Evolutionary conservation across 2,888 invertebrate species (phyloP).

Genomic region (Orchestes rusci): DNA sequence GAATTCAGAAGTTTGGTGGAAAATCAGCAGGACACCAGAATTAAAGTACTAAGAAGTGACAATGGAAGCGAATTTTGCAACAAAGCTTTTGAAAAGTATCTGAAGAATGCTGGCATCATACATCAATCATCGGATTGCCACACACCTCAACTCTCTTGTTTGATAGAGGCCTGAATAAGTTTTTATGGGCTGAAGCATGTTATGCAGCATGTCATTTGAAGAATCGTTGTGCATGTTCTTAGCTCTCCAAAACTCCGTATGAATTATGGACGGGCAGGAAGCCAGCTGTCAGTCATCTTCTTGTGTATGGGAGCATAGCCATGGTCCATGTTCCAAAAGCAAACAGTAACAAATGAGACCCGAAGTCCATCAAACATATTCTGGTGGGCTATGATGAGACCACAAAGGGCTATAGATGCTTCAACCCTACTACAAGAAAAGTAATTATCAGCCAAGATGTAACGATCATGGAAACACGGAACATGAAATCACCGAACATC

Average conservation of each 20-base stretch:
- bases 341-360: no score
- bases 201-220: constrained; percentile 22
- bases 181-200: constrained; percentile 31
- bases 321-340: no score
- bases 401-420: constrained; percentile 30
- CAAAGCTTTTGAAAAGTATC: constrained; percentile 19
- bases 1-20: no score
- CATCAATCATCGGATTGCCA: no score
- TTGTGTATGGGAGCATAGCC: constrained; percentile 11
- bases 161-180: constrained; percentile 26
- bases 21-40: no score
- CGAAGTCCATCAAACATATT: not conserved
- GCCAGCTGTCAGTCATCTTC: constrained; percentile 20
- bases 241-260: constrained; percentile 31
- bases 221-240: not conserved
- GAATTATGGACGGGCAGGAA: constrained; percentile 30
- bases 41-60: constrained; percentile 1
- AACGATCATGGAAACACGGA: no score
- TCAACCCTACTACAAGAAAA: no score
- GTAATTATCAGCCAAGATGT: no score
- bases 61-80: not conserved
- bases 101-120: constrained; percentile 20
- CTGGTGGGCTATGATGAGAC: constrained; percentile 17
- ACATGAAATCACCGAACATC: no score
- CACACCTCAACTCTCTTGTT: constrained; percentile 19